phyloP scores from a whole-genome alignment of 2,797 vertebrate genomes.

The Spinus olivaceus region DNA sequence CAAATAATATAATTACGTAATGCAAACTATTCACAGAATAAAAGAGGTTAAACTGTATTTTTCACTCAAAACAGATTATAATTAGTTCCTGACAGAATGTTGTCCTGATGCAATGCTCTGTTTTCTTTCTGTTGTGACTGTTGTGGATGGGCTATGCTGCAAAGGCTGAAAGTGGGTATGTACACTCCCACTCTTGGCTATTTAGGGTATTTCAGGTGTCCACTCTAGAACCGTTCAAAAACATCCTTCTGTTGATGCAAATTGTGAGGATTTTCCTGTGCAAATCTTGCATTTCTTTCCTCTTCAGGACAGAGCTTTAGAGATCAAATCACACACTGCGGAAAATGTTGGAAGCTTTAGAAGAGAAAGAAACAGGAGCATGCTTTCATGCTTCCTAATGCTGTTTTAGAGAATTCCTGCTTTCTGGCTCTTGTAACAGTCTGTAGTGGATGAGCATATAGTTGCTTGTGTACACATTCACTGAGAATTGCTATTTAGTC shows the following conservation, averaged over 20 bases:
- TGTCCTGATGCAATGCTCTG: not conserved
- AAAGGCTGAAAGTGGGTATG: not conserved
- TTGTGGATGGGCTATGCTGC: not conserved
- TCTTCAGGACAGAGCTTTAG: not conserved
- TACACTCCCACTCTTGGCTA: not conserved
- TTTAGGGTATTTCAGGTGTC: not conserved
- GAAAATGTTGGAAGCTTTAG: not conserved
- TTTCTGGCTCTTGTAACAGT: not conserved
- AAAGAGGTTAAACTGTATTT: not conserved
- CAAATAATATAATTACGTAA: not conserved
- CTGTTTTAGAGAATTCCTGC: not conserved
- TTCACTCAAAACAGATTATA: not conserved
- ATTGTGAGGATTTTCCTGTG: not conserved
- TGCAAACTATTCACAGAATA: not conserved
- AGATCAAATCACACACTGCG: rapidly evolving
- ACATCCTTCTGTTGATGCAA: not conserved
- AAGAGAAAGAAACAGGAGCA: not conserved
- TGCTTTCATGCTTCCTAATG: not conserved
- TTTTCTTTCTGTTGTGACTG: not conserved
- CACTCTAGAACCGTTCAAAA: not conserved
- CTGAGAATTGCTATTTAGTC: not conserved
- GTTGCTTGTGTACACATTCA: not conserved
- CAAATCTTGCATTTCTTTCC: not conserved
- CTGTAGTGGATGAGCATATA: not conserved
- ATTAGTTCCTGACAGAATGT: not conserved